These are phyloP conservation scores for Cebidichthys violaceus DNA, from an alignment of 2,113 vertebrate species.

Conservation along the genomic window DNA sequence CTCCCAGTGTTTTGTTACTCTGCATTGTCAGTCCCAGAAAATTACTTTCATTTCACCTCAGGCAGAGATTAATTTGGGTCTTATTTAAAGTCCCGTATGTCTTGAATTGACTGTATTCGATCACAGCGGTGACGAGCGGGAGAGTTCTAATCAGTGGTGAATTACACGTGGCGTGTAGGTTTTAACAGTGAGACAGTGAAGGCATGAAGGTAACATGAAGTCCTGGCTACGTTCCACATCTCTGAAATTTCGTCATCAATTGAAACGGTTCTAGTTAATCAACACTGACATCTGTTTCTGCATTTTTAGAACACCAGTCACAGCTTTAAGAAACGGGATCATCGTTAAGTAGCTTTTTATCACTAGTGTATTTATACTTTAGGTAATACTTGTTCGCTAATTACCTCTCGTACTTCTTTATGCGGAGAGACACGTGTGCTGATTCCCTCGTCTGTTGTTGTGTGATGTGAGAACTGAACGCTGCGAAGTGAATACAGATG, in stretches of 20 bases:
- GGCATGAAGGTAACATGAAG: neutral
- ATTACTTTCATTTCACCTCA: slow-evolving; percentile 28
- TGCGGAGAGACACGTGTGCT: neutral
- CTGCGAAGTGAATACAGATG: neutral
- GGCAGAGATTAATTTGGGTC: slow-evolving; percentile 40
- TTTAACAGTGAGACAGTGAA: neutral
- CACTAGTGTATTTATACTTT: neutral
- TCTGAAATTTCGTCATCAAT: neutral
- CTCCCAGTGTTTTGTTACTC: slow-evolving; percentile 42
- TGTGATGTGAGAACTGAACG: neutral
- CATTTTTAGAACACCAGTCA: neutral
- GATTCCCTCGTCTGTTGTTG: neutral
- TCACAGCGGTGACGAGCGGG: neutral
- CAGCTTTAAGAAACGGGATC: neutral
- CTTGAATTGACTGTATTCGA: slow-evolving; percentile 4
- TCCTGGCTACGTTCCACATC: neutral
- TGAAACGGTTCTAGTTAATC: neutral
- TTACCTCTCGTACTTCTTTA: neutral
- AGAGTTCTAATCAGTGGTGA: neutral
- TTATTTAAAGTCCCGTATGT: neutral
- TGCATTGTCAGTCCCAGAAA: slow-evolving; percentile 35
- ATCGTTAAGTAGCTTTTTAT: neutral
- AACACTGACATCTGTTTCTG: neutral
- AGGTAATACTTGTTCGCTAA: neutral
- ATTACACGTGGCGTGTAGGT: neutral